Evolutionary conservation across 2,113 vertebrate genomes (phyloP), one percentile per base, ranked within the genome.

Genomic region (Charadrius vociferus): DNA sequence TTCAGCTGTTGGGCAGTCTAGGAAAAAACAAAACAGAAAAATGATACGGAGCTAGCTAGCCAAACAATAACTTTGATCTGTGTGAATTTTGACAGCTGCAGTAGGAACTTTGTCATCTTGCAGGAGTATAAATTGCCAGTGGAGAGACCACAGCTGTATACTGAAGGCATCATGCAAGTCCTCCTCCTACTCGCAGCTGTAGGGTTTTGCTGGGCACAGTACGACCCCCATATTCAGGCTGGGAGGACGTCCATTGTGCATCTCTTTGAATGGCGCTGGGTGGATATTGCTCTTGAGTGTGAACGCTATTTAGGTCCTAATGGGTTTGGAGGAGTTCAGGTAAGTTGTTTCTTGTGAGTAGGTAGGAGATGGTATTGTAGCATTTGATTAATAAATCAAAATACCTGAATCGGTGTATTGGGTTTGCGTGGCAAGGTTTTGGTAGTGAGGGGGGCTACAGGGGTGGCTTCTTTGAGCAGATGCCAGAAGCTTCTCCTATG

Each of bases 211-310:
- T 65, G 97, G 65, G 98, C 98, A 78, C 99, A 99, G 59, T 98
- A 98, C 78, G 80, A 96, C 90, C 98, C 99, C 6, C 92, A 99
- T 27, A 95, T 92, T 16, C 81, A 94, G 34, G 4, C 97, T 2
- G 98, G 98, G 26, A 97, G 96, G 61, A 99, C 98, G 0, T 89
- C 98, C 77, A 99, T 99, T 6, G 99, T 99, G 39, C 99, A 99
- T 82, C 97, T 99, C 90, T 99, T 99, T 65, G 99, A 99, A 87
- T 99, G 99, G 99, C 98, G 98, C 73, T 99, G 99, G 99, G 96
- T 23, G 0, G 99, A 99, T 82, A 98, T 99, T 27, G 99, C 99
- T 75, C 96, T 86, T 17, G 99, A 99, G 94, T 99, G 99, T 72
- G 99, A 99, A 49, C 95, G 98, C 52, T 99, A 98, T 72, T 96